Conservation (phyloP, 1,140 invertebrate genomes). For the Drosophila virilis region DNA sequence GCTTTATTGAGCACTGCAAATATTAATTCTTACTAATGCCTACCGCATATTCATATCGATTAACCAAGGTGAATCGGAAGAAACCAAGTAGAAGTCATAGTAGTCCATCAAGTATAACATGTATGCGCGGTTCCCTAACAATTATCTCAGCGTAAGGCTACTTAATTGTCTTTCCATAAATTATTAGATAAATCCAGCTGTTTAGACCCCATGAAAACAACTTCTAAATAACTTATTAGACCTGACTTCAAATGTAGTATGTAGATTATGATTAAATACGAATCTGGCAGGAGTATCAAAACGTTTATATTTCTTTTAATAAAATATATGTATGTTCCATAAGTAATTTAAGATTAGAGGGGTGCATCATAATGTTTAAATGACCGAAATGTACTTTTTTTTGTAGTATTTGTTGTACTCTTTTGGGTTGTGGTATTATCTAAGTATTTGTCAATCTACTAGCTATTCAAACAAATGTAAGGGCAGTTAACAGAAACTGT, state of each 20-base stretch:
- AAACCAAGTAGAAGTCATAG: slow-evolving; percentile 2
- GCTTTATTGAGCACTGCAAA: slow-evolving; percentile 16
- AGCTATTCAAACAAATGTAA: neutral
- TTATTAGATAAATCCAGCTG: neutral
- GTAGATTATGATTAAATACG: too few relatives aligned
- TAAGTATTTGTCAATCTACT: neutral
- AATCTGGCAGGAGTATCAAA: too few relatives aligned
- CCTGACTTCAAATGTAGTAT: too few relatives aligned
- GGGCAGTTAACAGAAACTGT: neutral
- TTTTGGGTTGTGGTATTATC: neutral
- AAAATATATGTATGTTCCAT: too few relatives aligned
- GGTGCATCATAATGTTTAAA: too few relatives aligned
- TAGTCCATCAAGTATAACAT: slow-evolving; percentile 10
- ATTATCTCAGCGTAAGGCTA: neutral
- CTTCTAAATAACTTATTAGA: too few relatives aligned
- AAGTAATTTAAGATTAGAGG: too few relatives aligned
- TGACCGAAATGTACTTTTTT: too few relatives aligned
- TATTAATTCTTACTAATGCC: slow-evolving; percentile 37
- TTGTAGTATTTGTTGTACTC: neutral
- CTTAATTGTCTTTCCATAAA: too few relatives aligned
- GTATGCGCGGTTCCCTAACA: neutral
- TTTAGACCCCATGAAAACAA: neutral
- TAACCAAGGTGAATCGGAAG: slow-evolving; percentile 23
- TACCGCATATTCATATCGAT: slow-evolving; percentile 35
- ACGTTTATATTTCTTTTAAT: too few relatives aligned